Percentiles rank a stretch among this genome's conserved stretches.
Conservation (phyloP, 2,888 invertebrate species). For the Schizotus pectinicornis region DNA sequence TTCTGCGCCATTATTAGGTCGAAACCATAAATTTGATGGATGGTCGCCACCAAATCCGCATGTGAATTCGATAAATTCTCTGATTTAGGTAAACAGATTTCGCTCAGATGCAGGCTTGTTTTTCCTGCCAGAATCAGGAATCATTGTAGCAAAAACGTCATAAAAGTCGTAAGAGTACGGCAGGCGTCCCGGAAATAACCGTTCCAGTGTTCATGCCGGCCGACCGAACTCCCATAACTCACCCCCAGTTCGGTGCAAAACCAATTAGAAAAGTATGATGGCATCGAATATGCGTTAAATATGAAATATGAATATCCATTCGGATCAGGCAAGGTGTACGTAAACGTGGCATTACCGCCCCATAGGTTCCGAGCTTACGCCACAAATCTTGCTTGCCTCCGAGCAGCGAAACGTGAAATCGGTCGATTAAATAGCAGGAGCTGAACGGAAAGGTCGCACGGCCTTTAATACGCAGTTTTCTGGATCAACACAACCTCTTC, state of each 20-base stretch:
- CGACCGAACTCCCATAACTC: constrained; percentile 21
- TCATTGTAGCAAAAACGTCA: constrained; percentile 9
- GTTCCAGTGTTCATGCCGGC: constrained; percentile 10
- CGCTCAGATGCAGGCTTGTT: not conserved
- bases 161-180: constrained; percentile 24
- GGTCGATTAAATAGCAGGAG: constrained; percentile 41
- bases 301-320: constrained; percentile 45
- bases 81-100: not conserved
- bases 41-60: too few relatives aligned
- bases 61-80: not conserved
- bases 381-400: constrained; percentile 44
- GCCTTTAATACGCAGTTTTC: too few relatives aligned
- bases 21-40: not conserved
- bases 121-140: not conserved
- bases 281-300: constrained; percentile 42
- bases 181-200: constrained; percentile 17
- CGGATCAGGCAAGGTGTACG: constrained; percentile 39
- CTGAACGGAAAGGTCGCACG: constrained; percentile 15
- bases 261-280: constrained; percentile 45
- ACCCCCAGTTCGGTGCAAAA: constrained; percentile 34
- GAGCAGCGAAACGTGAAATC: constrained; percentile 44
- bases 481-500: too few relatives aligned
- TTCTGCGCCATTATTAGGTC: not conserved
- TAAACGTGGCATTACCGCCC: constrained; percentile 36
- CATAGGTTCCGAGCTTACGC: constrained; percentile 29